Evolutionary conservation across 2,113 vertebrate genomes (phyloP).

Genomic region (Brachyistius frenatus): DNA sequence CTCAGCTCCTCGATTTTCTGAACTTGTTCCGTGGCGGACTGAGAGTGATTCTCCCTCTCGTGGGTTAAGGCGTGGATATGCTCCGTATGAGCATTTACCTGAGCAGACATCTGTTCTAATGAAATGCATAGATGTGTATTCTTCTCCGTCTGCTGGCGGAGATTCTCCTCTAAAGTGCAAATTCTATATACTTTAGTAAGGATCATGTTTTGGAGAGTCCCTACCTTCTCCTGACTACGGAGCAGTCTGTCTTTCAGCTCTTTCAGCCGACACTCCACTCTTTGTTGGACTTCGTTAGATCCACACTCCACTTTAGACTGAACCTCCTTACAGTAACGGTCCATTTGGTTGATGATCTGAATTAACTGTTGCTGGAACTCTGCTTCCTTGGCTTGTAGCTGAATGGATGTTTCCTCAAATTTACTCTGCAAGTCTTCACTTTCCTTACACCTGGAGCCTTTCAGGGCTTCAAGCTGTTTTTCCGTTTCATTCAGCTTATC

Average conservation of each 20-base stretch:
- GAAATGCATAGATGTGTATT: slow-evolving; percentile 83
- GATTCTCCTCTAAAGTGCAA: slow-evolving; percentile 87
- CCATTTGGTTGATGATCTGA: slow-evolving; percentile 80
- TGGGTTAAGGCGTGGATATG: slow-evolving; percentile 86
- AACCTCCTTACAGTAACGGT: slow-evolving; percentile 79
- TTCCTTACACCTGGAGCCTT: slow-evolving; percentile 82
- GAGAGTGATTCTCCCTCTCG: slow-evolving; percentile 88
- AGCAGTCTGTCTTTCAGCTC: slow-evolving; percentile 81
- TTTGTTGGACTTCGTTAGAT: slow-evolving; percentile 82
- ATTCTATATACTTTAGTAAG: slow-evolving; percentile 78
- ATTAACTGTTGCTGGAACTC: slow-evolving; percentile 80
- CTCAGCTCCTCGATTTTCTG: slow-evolving; percentile 87
- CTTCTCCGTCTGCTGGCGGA: slow-evolving; percentile 83
- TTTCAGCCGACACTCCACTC: slow-evolving; percentile 80
- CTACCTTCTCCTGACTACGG: slow-evolving; percentile 79
- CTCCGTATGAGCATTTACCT: slow-evolving; percentile 88
- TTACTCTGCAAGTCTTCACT: slow-evolving; percentile 83
- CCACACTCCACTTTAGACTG: slow-evolving; percentile 83
- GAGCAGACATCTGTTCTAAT: slow-evolving; percentile 84
- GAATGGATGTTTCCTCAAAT: slow-evolving; percentile 79
- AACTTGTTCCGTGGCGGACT: slow-evolving; percentile 88
- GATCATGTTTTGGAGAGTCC: slow-evolving; percentile 84
- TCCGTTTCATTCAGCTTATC: slow-evolving; percentile 81
- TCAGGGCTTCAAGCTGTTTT: slow-evolving; percentile 81
- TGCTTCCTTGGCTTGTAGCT: slow-evolving; percentile 82